phyloP scores from a whole-genome alignment of 92 coral and sea anemone species.

The Pocillopora meandrina region DNA sequence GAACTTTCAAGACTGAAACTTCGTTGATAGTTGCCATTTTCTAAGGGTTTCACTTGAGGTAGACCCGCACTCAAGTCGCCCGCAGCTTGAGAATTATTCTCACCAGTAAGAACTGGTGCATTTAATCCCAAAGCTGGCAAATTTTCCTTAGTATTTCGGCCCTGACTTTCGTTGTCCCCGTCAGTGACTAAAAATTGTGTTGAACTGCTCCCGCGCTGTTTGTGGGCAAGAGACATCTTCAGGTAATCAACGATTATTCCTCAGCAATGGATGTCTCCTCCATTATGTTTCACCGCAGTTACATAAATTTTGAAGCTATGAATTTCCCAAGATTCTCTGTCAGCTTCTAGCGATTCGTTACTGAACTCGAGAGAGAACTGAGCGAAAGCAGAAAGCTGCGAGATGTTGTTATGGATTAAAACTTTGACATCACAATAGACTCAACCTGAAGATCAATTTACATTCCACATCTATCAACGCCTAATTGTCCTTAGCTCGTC shows the following conservation, averaged over 20 bases:
- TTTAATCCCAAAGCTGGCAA: constrained; percentile 21
- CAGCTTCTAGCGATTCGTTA: background rate
- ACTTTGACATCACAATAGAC: constrained; percentile 37
- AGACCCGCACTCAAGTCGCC: background rate
- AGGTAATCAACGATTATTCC: background rate
- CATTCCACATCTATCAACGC: constrained; percentile 37
- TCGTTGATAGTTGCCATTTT: constrained; percentile 41
- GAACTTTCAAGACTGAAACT: constrained; percentile 33
- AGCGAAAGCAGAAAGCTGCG: background rate
- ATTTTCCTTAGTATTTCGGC: constrained; percentile 21
- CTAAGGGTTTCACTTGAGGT: constrained; percentile 6
- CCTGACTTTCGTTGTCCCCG: constrained; percentile 12
- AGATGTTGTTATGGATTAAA: constrained; percentile 6
- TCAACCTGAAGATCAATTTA: constrained; percentile 37
- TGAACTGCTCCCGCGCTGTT: constrained; percentile 17
- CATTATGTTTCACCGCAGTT: background rate
- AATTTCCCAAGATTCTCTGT: background rate
- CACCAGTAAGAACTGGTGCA: constrained; percentile 29
- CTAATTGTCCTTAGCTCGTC: constrained; percentile 20
- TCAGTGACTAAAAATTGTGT: constrained; percentile 24
- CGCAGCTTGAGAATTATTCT: background rate
- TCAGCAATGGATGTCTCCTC: background rate
- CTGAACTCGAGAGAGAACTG: background rate
- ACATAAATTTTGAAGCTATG: background rate
- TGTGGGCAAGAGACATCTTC: background rate